These are phyloP conservation scores for Coccyzus lansbergi DNA, from an alignment of 2,797 vertebrate species.

Conservation along the genomic window DNA sequence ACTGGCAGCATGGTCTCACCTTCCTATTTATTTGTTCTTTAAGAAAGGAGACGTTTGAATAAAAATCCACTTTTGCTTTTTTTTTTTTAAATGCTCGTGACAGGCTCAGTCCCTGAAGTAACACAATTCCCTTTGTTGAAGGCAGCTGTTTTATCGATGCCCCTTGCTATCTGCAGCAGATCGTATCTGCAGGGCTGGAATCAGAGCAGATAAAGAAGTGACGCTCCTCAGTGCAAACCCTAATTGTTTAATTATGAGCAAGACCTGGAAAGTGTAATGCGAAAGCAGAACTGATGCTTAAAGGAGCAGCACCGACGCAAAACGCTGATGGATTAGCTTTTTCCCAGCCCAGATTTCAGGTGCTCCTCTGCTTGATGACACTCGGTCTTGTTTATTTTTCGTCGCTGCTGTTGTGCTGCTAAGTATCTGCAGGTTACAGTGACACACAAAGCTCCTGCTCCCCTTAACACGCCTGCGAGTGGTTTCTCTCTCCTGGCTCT, in stretches of 20 bases:
- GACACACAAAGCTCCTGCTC: background rate
- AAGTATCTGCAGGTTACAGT: background rate
- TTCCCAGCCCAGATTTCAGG: background rate
- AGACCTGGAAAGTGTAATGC: background rate
- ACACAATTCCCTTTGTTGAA: background rate
- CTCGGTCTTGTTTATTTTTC: background rate
- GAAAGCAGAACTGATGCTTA: background rate
- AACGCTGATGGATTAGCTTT: background rate
- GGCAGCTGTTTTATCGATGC: background rate
- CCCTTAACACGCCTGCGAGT: fast-evolving
- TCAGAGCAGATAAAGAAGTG: background rate
- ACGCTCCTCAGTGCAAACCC: background rate
- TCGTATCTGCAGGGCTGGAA: background rate
- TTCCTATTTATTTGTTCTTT: background rate
- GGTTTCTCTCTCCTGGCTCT: background rate
- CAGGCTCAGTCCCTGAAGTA: background rate
- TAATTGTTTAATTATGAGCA: background rate
- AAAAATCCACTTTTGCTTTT: background rate
- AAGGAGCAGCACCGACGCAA: background rate
- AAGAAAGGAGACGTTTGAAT: background rate
- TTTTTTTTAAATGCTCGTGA: background rate
- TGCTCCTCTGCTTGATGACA: background rate
- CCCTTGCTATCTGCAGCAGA: background rate
- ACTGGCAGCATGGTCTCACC: fast-evolving
- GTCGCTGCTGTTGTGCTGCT: background rate